Evolutionary conservation across 2,113 vertebrate genomes (phyloP).

Genomic region (Eidolon helvum): DNA sequence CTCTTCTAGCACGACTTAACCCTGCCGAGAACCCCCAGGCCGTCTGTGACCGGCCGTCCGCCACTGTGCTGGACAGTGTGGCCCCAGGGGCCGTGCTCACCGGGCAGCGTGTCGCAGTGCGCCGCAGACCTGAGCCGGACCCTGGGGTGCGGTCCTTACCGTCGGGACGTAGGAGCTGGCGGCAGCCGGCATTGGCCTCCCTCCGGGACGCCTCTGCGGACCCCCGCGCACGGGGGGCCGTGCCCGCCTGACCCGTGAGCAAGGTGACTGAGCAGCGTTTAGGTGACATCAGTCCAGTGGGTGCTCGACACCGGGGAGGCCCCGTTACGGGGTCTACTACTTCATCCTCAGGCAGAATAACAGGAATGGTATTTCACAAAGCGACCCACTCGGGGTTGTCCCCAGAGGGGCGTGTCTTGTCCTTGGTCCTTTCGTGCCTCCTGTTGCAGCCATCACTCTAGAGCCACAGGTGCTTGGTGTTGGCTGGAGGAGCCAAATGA

Average conservation of each 20-base stretch:
- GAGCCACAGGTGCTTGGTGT: too few relatives aligned
- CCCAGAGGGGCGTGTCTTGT: not conserved
- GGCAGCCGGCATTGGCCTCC: too few relatives aligned
- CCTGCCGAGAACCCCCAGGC: not conserved
- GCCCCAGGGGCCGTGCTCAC: not conserved
- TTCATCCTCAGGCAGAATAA: not conserved
- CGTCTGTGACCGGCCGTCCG: not conserved
- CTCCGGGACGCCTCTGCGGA: too few relatives aligned
- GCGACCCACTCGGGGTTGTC: not conserved
- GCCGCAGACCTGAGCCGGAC: not conserved
- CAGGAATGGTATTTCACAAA: not conserved
- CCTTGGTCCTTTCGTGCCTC: not conserved
- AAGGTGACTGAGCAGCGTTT: too few relatives aligned
- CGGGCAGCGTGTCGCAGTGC: not conserved
- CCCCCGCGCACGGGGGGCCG: too few relatives aligned
- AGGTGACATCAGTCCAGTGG: too few relatives aligned
- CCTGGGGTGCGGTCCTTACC: not conserved
- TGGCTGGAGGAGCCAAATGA: too few relatives aligned
- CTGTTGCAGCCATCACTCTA: not conserved
- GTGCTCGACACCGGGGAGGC: not conserved
- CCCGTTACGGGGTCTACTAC: not conserved
- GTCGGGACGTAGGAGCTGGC: not conserved
- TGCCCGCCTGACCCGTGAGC: too few relatives aligned
- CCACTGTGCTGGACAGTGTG: not conserved
- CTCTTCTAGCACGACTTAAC: not conserved